These are phyloP conservation scores for Willowsia nigromaculata DNA, from an alignment of 2,888 invertebrate species.

Conservation along the genomic window DNA sequence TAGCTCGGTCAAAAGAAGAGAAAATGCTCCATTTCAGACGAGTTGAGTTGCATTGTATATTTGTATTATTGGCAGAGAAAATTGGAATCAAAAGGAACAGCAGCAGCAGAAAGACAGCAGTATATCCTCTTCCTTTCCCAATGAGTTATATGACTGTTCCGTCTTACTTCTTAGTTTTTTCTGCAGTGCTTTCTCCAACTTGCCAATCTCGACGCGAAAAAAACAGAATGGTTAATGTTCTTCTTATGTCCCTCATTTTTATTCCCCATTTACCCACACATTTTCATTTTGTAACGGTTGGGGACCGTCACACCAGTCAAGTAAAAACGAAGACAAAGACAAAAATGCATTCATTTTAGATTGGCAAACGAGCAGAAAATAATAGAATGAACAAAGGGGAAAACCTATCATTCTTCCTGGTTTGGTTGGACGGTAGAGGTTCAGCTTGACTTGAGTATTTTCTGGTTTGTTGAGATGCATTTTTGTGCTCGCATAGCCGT, in stretches of 20 bases:
- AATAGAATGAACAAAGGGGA: background rate
- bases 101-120: background rate
- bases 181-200: background rate
- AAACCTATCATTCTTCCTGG: background rate
- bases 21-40: background rate
- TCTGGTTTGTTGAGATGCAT: too few species aligned
- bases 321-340: background rate
- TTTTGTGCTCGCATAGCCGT: too few species aligned
- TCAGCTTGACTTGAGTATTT: too few species aligned
- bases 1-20: too few species aligned
- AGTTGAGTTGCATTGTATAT: background rate
- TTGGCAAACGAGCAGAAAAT: background rate
- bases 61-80: background rate
- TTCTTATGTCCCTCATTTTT: background rate
- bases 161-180: background rate
- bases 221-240: too few species aligned
- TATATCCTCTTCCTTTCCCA: slow-evolving; percentile 1
- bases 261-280: background rate
- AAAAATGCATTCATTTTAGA: background rate
- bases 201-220: background rate
- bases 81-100: background rate
- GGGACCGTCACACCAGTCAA: background rate
- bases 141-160: slow-evolving; percentile 4
- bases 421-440: too few species aligned
- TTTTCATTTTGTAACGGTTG: background rate